A percentile compares a stretch with the other conserved stretches of the same genome.
Evolutionary conservation across 92 coral and sea anemone genomes (phyloP).

Genomic region (Heteractis magnifica): DNA sequence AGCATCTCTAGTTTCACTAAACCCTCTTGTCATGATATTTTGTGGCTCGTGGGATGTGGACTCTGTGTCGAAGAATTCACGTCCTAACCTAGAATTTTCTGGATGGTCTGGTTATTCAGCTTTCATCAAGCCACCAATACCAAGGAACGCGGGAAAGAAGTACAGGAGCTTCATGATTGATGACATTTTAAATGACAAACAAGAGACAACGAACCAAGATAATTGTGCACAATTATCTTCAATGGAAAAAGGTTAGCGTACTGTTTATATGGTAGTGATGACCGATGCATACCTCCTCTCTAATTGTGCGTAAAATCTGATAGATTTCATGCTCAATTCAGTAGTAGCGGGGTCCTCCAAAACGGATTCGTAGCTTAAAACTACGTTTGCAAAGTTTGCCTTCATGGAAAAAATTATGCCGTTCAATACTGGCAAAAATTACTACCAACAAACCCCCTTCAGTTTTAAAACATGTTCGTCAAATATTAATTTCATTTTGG

Average conservation of each 20-base stretch:
- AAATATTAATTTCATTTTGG: too few species aligned
- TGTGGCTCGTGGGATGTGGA: neutral
- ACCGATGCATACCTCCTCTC: too few species aligned
- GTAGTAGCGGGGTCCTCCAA: too few species aligned
- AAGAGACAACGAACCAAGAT: neutral
- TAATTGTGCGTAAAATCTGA: too few species aligned
- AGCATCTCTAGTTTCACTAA: neutral
- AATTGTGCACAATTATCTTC: neutral
- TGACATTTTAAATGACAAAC: constrained; percentile 57
- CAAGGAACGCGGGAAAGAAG: neutral
- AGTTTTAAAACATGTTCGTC: too few species aligned
- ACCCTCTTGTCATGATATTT: neutral
- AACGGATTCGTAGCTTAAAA: too few species aligned
- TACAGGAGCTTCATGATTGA: constrained; percentile 70
- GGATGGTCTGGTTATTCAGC: constrained; percentile 45
- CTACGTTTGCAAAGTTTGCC: too few species aligned
- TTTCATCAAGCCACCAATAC: constrained; percentile 17
- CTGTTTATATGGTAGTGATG: neutral
- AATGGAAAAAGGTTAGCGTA: neutral
- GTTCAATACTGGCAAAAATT: too few species aligned
- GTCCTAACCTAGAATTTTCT: neutral
- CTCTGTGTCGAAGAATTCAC: neutral
- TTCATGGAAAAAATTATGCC: too few species aligned
- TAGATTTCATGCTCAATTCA: too few species aligned
- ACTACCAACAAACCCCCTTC: too few species aligned